Percentiles rank a stretch among this genome's conserved stretches.
Conservation (phyloP, 2,888 invertebrate species). For the Heliconius ismenius region DNA sequence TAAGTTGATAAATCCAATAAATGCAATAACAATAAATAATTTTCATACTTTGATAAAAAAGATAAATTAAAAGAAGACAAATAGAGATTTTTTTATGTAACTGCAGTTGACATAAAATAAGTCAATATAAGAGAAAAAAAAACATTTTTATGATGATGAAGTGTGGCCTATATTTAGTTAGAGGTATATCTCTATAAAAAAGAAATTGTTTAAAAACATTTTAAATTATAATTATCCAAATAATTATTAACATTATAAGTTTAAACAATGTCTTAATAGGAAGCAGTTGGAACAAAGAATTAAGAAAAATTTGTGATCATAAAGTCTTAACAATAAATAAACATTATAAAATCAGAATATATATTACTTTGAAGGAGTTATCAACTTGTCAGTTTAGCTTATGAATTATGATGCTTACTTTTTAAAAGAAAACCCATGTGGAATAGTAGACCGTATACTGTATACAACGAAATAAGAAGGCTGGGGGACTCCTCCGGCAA, state of each 20-base stretch:
- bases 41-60: background rate
- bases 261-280: background rate
- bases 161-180: background rate
- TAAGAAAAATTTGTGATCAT: background rate
- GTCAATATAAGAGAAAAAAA: no score
- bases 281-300: background rate
- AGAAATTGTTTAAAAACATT: background rate
- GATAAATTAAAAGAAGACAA: background rate
- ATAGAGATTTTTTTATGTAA: no score
- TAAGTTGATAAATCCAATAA: slow-evolving; percentile 22
- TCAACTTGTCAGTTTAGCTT: slow-evolving; percentile 23
- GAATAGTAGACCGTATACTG: slow-evolving; percentile 76
- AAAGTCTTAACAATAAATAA: background rate
- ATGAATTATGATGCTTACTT: slow-evolving; percentile 73
- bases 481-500: slow-evolving; percentile 62
- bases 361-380: background rate
- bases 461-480: slow-evolving; percentile 75
- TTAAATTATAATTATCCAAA: background rate
- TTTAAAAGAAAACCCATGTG: slow-evolving; percentile 76
- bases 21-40: background rate
- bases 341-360: background rate
- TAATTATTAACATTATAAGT: background rate
- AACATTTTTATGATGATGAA: background rate
- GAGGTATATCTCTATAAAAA: background rate
- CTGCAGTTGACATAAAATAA: no score